phyloP scores from a whole-genome alignment of 2,888 invertebrate genomes.

The Thera britannica region DNA sequence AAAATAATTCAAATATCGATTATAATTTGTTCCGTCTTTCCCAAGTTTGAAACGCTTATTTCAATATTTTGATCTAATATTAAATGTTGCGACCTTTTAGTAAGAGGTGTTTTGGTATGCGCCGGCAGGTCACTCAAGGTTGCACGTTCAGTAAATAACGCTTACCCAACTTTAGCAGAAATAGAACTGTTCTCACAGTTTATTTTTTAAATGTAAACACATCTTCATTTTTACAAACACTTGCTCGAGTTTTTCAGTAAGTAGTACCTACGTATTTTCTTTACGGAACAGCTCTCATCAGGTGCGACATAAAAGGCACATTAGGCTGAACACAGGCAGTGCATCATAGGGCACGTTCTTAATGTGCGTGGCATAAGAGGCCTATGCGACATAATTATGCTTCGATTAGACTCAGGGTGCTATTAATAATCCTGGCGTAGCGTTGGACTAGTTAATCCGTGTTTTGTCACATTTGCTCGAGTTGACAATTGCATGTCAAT shows the following conservation, averaged over 20 bases:
- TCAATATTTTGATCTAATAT: constrained; percentile 31
- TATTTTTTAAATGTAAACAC: constrained; percentile 39
- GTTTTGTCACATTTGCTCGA: no score
- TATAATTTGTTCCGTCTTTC: constrained; percentile 24
- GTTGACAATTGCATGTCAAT: no score
- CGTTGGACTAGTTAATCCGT: no score
- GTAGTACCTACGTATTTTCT: no score
- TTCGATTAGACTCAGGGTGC: no score
- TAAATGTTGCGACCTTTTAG: constrained; percentile 38
- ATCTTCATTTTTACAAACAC: constrained; percentile 18
- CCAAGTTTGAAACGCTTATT: constrained; percentile 25
- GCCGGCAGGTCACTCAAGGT: constrained; percentile 42
- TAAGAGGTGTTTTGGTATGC: constrained; percentile 44
- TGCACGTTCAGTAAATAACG: constrained; percentile 39
- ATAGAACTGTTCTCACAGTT: constrained; percentile 44
- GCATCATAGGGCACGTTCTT: no score
- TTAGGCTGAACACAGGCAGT: no score
- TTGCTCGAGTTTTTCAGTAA: background rate
- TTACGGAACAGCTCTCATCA: no score
- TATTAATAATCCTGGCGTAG: no score
- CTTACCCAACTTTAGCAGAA: constrained; percentile 45
- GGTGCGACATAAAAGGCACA: no score
- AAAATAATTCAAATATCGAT: constrained; percentile 1
- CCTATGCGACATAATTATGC: no score
- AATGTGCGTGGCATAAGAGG: no score